phyloP scores from a whole-genome alignment of 2,888 invertebrate genomes.

The Zelleria hepariella region DNA sequence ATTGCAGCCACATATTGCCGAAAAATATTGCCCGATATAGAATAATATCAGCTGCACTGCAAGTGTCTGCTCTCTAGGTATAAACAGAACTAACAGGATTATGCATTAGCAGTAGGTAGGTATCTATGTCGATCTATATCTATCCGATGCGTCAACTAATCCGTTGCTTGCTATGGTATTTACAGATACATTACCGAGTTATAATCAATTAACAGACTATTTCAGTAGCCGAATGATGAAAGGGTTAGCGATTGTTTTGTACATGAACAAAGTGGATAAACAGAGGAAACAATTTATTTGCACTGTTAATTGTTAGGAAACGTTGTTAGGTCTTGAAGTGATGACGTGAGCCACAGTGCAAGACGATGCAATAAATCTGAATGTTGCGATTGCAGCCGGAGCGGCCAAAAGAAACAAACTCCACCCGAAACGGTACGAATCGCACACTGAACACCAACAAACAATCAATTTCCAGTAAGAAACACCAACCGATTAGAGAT shows the following conservation, averaged over 20 bases:
- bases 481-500: slow-evolving; percentile 43
- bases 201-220: neutral
- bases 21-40: no score
- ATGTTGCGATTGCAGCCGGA: neutral
- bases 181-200: neutral
- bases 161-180: neutral
- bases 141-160: neutral
- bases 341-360: slow-evolving; percentile 5
- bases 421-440: slow-evolving; percentile 26
- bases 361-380: neutral
- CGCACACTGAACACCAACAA: slow-evolving; percentile 71
- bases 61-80: neutral
- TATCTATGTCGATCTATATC: neutral
- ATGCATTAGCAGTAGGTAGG: neutral
- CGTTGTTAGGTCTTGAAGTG: slow-evolving; percentile 13
- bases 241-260: slow-evolving; percentile 21
- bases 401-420: neutral
- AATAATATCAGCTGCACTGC: neutral
- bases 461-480: slow-evolving; percentile 21
- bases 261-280: slow-evolving; percentile 15
- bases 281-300: slow-evolving; percentile 28
- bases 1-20: no score
- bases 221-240: slow-evolving; percentile 11
- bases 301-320: slow-evolving; percentile 40
- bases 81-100: neutral